Conservation (phyloP, 2,113 vertebrate species). For the Zapus hudsonius region DNA sequence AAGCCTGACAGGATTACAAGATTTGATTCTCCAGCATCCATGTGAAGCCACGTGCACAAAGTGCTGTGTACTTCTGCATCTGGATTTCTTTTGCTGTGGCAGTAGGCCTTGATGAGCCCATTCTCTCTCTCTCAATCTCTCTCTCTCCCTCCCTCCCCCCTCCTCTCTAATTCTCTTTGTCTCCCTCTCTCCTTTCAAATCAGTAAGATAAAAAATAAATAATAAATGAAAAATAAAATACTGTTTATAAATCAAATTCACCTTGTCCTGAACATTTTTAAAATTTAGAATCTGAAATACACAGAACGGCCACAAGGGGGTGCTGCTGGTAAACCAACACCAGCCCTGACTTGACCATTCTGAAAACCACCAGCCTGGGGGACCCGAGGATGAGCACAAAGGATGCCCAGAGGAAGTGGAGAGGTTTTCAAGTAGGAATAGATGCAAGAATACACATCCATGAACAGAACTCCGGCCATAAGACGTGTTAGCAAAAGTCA, state of each 20-base stretch:
- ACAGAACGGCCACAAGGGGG: conserved; percentile 79
- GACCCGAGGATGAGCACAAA: neutral
- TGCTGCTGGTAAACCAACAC: conserved; percentile 76
- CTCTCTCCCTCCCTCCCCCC: too few relatives aligned
- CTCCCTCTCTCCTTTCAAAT: too few relatives aligned
- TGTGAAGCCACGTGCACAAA: too few relatives aligned
- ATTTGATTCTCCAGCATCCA: too few relatives aligned
- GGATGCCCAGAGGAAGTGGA: neutral
- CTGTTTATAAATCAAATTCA: neutral
- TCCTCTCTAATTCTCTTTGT: too few relatives aligned
- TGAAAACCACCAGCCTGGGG: accelerated
- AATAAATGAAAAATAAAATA: neutral
- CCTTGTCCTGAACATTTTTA: neutral
- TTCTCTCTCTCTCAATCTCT: too few relatives aligned
- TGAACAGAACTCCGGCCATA: neutral
- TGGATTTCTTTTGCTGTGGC: too few relatives aligned
- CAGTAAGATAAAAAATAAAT: too few relatives aligned
- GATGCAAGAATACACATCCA: neutral
- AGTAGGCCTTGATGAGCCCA: too few relatives aligned
- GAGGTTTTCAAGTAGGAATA: neutral
- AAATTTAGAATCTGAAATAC: conserved; percentile 52
- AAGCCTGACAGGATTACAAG: too few relatives aligned
- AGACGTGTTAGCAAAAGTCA: neutral
- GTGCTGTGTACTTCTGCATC: too few relatives aligned
- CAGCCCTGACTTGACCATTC: accelerated